phyloP scores from a whole-genome alignment of 2,888 invertebrate genomes.

The Lycophotia porphyrea region DNA sequence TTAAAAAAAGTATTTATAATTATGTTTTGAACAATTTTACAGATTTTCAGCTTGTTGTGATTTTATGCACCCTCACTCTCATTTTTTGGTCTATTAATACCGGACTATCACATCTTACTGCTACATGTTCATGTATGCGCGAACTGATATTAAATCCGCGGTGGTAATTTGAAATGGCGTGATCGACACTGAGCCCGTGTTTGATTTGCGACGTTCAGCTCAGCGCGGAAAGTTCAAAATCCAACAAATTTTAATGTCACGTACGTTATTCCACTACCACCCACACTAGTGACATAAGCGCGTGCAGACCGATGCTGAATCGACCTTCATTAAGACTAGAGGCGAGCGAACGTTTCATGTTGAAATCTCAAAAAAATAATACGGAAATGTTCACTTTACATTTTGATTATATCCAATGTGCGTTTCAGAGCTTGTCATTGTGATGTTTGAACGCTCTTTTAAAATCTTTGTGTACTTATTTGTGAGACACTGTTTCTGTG shows the following conservation, averaged over 20 bases:
- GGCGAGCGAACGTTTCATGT: slow-evolving; percentile 60
- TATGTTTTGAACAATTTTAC: too few relatives aligned
- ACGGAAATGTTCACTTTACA: slow-evolving; percentile 60
- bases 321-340: slow-evolving; percentile 72
- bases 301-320: slow-evolving; percentile 42
- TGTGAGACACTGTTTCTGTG: slow-evolving; percentile 13
- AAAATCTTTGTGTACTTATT: slow-evolving; percentile 27
- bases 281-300: slow-evolving; percentile 58
- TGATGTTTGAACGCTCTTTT: slow-evolving; percentile 26
- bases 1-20: too few relatives aligned
- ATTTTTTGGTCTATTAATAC: too few relatives aligned
- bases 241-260: neutral
- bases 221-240: neutral
- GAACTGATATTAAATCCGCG: slow-evolving; percentile 4
- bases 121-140: slow-evolving; percentile 21
- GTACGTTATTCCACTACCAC: neutral
- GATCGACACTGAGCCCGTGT: neutral
- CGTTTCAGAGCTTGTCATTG: slow-evolving; percentile 48
- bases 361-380: slow-evolving; percentile 67
- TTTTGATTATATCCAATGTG: slow-evolving; percentile 51
- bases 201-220: neutral
- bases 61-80: too few relatives aligned
- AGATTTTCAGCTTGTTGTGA: too few relatives aligned
- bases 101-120: slow-evolving; percentile 37
- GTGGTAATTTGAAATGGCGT: neutral